Base-by-base conservation (phyloP, 2,888 invertebrate genomes). In the Heliconius erato region DNA sequence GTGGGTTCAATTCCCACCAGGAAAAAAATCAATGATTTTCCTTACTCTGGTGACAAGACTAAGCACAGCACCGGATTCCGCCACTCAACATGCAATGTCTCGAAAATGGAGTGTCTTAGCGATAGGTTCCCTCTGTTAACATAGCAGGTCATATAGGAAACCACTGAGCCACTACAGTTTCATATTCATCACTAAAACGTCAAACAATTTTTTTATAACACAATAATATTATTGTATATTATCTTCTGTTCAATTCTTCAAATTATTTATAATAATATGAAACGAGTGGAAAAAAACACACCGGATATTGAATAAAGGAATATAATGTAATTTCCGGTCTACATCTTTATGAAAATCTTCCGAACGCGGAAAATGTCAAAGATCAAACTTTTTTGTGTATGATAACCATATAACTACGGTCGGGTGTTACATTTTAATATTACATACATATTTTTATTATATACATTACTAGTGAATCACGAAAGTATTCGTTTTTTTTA, bases 251-350 rank as follows among this genome's bases (percentile, higher is more conserved):
- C 26, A 54, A 54, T 49, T 49, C 28, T 11, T 28, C 49, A 3
- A 49, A 23, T 14, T 28, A 74, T 23, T 49, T 9, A 49, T 23
- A 19, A 74, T 74, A 28, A 44, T 23, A 65, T 65, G 63, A 28
- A 74, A 44, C 5, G 80, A 80, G 69, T 40, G 54, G 76, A 76
- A 35, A 68, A 76, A 76, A 80, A 80, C 54, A 80, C 74, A 54
- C 65, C 74, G 74, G 74, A 80, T 69, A 81, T 81, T 81, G 80
- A 76, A 69, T 81, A 54, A 69, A 40, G 68, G 69, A 81, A 81
- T 59, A 69, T 76, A 68, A 59, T 26, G 76, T 74, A 76, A 80
- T 80, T 76, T 80, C 76, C 80, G 54, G 68, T 40, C 40, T 35
- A 19, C 68, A 69, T 80, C 68, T 69, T 76, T 76, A 80, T 76